Percentiles rank a stretch among this genome's conserved stretches.
Evolutionary conservation across 2,888 invertebrate species (phyloP).

Genomic region (Liopterus haemorrhoidalis): DNA sequence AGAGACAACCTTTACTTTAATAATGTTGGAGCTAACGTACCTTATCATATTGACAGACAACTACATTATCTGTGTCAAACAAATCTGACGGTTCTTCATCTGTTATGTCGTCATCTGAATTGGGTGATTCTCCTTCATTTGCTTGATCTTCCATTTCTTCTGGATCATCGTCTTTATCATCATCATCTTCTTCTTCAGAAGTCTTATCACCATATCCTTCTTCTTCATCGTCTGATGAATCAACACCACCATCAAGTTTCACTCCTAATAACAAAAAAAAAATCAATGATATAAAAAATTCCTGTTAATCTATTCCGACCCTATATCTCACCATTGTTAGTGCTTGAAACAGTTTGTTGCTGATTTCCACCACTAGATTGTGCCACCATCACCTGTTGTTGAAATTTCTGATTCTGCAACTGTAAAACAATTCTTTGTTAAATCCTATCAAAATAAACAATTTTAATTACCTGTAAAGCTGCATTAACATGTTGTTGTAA

Average conservation of each 20-base stretch:
- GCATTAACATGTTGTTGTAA: slow-evolving; percentile 87
- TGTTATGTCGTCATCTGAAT: slow-evolving; percentile 95
- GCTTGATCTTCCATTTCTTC: slow-evolving; percentile 36
- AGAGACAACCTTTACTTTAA: too few species aligned
- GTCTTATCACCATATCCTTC: slow-evolving; percentile 59
- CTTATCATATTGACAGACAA: slow-evolving; percentile 99
- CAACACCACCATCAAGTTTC: slow-evolving; percentile 80
- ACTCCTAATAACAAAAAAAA: too few species aligned
- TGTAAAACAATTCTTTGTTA: too few species aligned
- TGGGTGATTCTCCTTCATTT: slow-evolving; percentile 77
- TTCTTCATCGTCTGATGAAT: slow-evolving; percentile 48
- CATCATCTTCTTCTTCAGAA: slow-evolving; percentile 59
- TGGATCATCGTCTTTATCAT: slow-evolving; percentile 54
- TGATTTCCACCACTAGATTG: too few species aligned
- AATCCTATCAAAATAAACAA: too few species aligned
- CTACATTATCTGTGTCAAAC: slow-evolving; percentile 98
- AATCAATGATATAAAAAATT: too few species aligned
- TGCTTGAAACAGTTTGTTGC: too few species aligned
- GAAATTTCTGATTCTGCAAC: too few species aligned
- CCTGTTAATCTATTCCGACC: too few species aligned
- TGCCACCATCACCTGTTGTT: too few species aligned
- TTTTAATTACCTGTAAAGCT: slow-evolving; percentile 49
- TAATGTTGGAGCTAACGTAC: too few species aligned
- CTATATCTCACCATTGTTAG: too few species aligned
- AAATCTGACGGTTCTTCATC: slow-evolving; percentile 91